These are phyloP conservation scores for Rhagoletis pomonella DNA, from an alignment of 1,140 invertebrate species.

Conservation along the genomic window DNA sequence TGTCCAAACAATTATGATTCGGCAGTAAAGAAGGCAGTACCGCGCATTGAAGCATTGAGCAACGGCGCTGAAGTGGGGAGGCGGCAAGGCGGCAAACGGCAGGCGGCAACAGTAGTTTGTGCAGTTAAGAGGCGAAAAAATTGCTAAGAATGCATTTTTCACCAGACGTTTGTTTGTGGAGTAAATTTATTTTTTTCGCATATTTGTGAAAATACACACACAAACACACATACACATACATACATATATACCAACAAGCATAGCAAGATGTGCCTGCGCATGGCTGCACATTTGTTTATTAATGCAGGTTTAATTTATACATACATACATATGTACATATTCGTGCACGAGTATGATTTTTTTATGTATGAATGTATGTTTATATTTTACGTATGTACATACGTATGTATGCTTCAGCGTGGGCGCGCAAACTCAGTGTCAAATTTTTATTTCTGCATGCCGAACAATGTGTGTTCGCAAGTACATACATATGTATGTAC, in stretches of 20 bases:
- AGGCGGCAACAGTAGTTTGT: background rate
- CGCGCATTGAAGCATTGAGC: background rate
- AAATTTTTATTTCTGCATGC: slow-evolving; percentile 43
- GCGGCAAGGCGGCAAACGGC: background rate
- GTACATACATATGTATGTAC: no score
- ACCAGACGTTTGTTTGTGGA: slow-evolving; percentile 1
- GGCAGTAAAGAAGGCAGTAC: slow-evolving; percentile 13
- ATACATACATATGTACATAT: background rate
- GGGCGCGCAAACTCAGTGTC: slow-evolving; percentile 49
- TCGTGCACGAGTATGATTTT: background rate
- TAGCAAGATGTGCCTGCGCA: no score
- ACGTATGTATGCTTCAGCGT: background rate
- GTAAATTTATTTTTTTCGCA: background rate
- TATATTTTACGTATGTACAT: background rate
- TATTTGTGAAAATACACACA: no score
- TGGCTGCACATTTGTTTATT: no score
- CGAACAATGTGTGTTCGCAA: background rate
- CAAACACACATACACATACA: no score
- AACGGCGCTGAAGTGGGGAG: background rate
- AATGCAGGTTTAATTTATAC: no score
- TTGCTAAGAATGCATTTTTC: slow-evolving; percentile 16
- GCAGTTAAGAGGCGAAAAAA: background rate
- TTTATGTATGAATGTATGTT: background rate
- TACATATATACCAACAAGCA: no score
- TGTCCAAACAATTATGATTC: slow-evolving; percentile 47